Base-by-base conservation (phyloP, 2,113 vertebrate species). In the Connochaetes taurinus region DNA sequence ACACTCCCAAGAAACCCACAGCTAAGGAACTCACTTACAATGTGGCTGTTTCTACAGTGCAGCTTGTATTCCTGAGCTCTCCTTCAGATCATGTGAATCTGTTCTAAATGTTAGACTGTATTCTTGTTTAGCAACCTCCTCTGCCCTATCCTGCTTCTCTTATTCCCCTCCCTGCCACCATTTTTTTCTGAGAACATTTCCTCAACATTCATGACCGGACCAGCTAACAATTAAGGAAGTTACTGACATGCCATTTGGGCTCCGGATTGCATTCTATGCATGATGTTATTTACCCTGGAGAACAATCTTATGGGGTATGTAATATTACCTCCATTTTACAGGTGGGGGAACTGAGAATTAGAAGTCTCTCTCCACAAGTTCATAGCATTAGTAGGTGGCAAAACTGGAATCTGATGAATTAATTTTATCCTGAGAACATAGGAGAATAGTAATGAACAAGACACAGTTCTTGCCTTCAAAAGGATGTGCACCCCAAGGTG, bases 101-200 rank as follows among this genome's bases (percentile, higher is more conserved):
- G 33, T 29, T 58, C 9, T 81, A 36, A 83, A 36, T 74, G 17
- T 58, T 16, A 93, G 27, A 62, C 53, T 1, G 1, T 40, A 47
- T 53, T 64, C 36, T 78, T 36, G 6, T 40, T 84, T 36, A 67
- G 43, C n/a, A 50, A 33, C 13, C 31, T 90, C 57, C 19, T 86
- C 67, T 53, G 25, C 9, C 25, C 36, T 90, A 4, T n/a, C 31
- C 17, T 43, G 21, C 40, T 90, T 80, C 91, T 47, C 19, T 64
- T 36, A 45, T 13, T 67, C 21, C 5, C 6, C 19, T 1, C 57
- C 57, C 58, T 12, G 0, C 4, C 13, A 7, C 27, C 19, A 0
- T 23, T 45, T 25, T 67, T 67, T 67, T 14, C 31, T 40, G 47
- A 90, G 13, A 89, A 62, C 3, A 29, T 31, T 40, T 78, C 25